Base-by-base conservation (phyloP, 2,113 vertebrate species). In the Emydura subglobosa region DNA sequence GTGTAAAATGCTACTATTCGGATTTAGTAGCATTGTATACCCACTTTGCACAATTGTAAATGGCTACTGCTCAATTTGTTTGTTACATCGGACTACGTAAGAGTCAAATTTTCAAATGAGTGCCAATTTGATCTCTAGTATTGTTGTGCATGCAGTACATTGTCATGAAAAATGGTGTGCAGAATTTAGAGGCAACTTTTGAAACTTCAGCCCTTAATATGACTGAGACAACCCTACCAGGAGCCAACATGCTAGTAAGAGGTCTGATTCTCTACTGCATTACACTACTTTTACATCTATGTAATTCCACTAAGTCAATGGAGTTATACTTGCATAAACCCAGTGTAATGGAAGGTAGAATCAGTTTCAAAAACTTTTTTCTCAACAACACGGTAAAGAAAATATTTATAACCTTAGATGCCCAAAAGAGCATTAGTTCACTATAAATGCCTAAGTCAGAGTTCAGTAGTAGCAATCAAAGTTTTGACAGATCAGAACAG, bases 381-480 rank as follows among this genome's bases (percentile, higher is more conserved):
- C 87, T 94, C 34, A 27, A 76, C 74, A 76, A 4, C 6, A 14
- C 27, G 39, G 11, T 44, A 44, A 16, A 47, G 42, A 47, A 76
- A 76, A 68, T 68, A 25, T n/a, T 76, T 44, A 76, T 44, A 44
- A 76, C 25, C 22, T 2, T 24, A 74, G 72, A 74, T 76, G 24
- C 39, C 42, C 74, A 27, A 27, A 68, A 92, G 10, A 24, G 53
- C 68, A 79, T 68, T 92, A 16, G 83, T 92, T 89, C 83, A 94
- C 82, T 54, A 80, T 24, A 82, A 39, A 44, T 44, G 31, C 47
- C 31, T 68, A 22, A 3, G 42, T 86, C 82, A 5, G 65, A 57
- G 47, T 94, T 92, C 90, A 85, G 5, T 78, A 82, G 47, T 90
- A 94, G 76, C 76, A 79, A 94, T 76, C 24, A 27, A 14, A 76